Evolutionary conservation across 1,140 invertebrate species (phyloP), one percentile per base, ranked within the genome.

Genomic region (Scaptodrosophila lebanonensis): DNA sequence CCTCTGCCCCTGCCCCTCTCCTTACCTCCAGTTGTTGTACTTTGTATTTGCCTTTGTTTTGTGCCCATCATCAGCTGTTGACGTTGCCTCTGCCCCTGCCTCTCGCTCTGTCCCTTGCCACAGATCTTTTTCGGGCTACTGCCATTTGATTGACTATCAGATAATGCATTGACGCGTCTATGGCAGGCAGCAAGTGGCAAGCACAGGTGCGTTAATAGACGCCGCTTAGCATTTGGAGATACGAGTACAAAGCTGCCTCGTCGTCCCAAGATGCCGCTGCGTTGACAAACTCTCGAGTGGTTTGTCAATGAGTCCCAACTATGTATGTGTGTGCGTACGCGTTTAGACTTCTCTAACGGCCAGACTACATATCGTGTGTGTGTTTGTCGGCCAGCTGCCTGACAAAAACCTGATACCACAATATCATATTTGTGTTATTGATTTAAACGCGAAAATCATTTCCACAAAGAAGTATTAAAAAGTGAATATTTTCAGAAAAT

Each of bases 91-190:
- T 17, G 12, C 36, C 35, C 40, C 17, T 48, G 50, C 33, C 32
- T 64, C 50, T 4, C 8, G 17, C 22, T 13, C 11, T 7, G 15
- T 15, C 20, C 18, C 29, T 29, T 17, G 13, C n/a, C n/a, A n/a
- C n/a, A n/a, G n/a, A n/a, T n/a, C 2, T 9, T 11, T 47, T 40
- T 64, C 11, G 38, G 52, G 51, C 63, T 65, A 61, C 53, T 65
- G 60, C 22, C 48, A 27, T 66, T 66, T 60, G 65, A 67, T 67
- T 67, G 65, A 67, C 64, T 67, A 67, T 67, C 65, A 48, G 65
- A 67, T 67, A 67, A 67, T 67, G 65, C 56, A 45, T 61, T 67
- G 65, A 67, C 65, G 65, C 65, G 61, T 67, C 65, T 67, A 67
- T 61, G 65, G 64, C 65, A 67, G 64, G 25, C 42, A 36, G 32